Evolutionary conservation across 2,888 invertebrate genomes (phyloP).

Genomic region (Theodoxus fluviatilis): DNA sequence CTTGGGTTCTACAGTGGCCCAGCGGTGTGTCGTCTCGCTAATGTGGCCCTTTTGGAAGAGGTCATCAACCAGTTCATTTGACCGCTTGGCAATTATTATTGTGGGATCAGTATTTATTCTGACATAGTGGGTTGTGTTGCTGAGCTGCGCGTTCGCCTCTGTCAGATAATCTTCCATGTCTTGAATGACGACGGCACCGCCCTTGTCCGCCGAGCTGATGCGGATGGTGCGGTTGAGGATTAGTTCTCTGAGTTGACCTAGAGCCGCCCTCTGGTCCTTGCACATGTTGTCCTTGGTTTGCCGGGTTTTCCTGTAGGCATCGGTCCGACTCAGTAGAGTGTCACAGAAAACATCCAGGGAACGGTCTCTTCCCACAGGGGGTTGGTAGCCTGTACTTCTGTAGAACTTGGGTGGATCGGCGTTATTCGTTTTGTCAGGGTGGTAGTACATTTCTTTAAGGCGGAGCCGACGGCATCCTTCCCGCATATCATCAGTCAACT

Average conservation of each 20-base stretch:
- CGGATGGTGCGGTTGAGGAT: neutral
- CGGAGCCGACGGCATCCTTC: neutral
- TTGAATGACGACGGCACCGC: neutral
- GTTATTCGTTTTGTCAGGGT: neutral
- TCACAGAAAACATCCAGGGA: neutral
- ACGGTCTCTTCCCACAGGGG: neutral
- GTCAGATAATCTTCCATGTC: neutral
- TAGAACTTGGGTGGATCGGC: neutral
- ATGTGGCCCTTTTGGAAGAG: neutral
- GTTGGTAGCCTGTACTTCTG: neutral
- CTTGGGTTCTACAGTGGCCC: neutral
- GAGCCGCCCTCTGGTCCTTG: neutral
- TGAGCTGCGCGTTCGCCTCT: neutral
- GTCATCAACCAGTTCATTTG: neutral
- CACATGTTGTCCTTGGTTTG: neutral
- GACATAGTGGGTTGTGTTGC: neutral
- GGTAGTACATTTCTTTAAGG: neutral
- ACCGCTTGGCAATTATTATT: neutral
- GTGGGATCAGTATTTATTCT: neutral
- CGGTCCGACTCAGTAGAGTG: conserved; percentile 2
- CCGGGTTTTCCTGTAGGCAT: neutral
- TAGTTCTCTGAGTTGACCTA: neutral
- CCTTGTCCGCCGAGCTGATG: conserved; percentile 11
- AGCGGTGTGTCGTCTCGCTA: neutral
- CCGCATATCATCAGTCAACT: neutral